Evolutionary conservation across 92 coral and sea anemone species (phyloP).

Genomic region (Nematostella vectensis): DNA sequence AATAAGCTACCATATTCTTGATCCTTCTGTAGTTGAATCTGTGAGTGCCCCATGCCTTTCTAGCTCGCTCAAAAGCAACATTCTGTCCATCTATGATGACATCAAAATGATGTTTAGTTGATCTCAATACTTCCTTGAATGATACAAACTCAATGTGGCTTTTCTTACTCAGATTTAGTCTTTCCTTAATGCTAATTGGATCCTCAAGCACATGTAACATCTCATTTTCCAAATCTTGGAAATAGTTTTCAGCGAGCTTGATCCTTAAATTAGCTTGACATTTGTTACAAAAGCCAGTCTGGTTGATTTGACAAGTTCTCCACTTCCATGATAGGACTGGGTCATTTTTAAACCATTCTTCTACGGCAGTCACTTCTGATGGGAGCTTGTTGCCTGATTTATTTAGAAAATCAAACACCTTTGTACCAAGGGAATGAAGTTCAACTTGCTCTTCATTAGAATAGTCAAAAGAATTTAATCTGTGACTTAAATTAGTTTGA

Average conservation of each 20-base stretch:
- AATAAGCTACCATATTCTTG: constrained; percentile 23
- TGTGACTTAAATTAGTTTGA: not conserved
- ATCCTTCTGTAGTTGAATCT: constrained; percentile 39
- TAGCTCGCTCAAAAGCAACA: constrained; percentile 57
- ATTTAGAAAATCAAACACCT: constrained; percentile 53
- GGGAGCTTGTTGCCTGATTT: constrained; percentile 59
- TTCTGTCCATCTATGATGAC: constrained; percentile 87
- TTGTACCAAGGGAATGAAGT: constrained; percentile 14
- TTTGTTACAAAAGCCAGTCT: constrained; percentile 51
- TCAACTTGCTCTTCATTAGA: not conserved
- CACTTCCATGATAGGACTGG: constrained; percentile 57
- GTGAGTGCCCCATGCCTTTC: constrained; percentile 8
- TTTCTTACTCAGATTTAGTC: constrained; percentile 2
- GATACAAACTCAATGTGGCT: constrained; percentile 31
- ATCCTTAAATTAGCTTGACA: constrained; percentile 41
- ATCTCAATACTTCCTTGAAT: constrained; percentile 26
- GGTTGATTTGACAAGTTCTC: constrained; percentile 30
- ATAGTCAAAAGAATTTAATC: not conserved
- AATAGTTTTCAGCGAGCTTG: constrained; percentile 20
- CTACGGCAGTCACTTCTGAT: constrained; percentile 32
- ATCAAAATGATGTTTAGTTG: constrained; percentile 58
- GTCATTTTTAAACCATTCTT: constrained; percentile 56
- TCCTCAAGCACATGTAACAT: constrained; percentile 25
- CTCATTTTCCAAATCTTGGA: constrained; percentile 35
- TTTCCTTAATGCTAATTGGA: not conserved